Base-by-base conservation (phyloP, 2,113 vertebrate species). In the Ophthalmolycus amberensis region DNA sequence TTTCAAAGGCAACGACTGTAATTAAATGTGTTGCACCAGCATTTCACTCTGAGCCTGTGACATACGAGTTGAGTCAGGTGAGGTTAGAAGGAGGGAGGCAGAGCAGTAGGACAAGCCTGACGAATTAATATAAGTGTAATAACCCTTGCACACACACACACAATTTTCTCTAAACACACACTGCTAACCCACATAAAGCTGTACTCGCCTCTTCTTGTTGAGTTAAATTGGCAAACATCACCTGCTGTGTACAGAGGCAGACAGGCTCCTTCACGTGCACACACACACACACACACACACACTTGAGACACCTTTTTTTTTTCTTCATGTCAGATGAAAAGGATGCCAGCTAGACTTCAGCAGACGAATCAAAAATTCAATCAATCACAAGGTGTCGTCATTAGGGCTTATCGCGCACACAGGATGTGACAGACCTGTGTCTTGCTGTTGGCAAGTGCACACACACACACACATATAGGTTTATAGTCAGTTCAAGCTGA, bases 161-260 rank as follows among this genome's bases (percentile, higher is more conserved):
- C 8, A 2, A 14, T 84, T 71, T 76, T 64, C 68, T 79, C 70
- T 84, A 86, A 80, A 80, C 42, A 80, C 75, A 85, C 79, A 79
- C 69, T 22, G 68, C 62, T 58, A 74, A 79, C 59, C 59, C 62
- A 75, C 74, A 85, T 37, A 71, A 58, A 68, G 75, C 75, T 48
- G 60, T 27, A 70, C 34, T 86, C 65, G 20, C 56, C 10, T 37
- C 60, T 69, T 86, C 83, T 76, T 71, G 68, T 69, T 71, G 75
- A 87, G 68, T 84, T 84, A 89, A 90, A 88, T 85, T 90, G 85
- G 85, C 80, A 89, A 85, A 88, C 86, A 92, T 86, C 75, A 84
- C 80, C 86, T 86, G 74, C 86, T 85, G 83, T 90, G 86, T 81
- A 74, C 84, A 60, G 67, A 90, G 66, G 0, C 59, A 60, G 42